phyloP scores from a whole-genome alignment of 2,888 invertebrate species.

The Ormyrus thymus region DNA sequence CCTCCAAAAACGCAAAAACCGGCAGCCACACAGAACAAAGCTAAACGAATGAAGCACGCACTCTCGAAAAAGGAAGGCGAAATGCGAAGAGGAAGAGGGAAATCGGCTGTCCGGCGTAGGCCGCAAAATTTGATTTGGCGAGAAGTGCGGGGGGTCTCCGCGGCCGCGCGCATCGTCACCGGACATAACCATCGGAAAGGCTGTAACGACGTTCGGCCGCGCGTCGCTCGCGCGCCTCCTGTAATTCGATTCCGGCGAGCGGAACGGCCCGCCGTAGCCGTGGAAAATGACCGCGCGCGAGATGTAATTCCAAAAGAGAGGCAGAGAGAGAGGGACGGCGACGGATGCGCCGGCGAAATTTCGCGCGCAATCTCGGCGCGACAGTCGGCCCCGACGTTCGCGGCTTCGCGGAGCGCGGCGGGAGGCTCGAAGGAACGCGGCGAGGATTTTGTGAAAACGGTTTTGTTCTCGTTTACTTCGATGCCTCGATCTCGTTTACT shows the following conservation, averaged over 20 bases:
- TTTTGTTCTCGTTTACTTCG: background rate
- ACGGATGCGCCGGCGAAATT: too few species aligned
- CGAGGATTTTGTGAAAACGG: too few species aligned
- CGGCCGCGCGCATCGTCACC: constrained; percentile 19
- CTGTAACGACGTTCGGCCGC: constrained; percentile 71
- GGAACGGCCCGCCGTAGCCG: constrained; percentile 51
- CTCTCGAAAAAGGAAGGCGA: too few species aligned
- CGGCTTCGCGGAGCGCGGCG: too few species aligned
- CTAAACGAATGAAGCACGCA: too few species aligned
- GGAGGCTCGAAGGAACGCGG: too few species aligned
- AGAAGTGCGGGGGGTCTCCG: background rate
- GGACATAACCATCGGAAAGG: constrained; percentile 42
- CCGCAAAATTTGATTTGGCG: too few species aligned
- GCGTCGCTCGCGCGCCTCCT: constrained; percentile 66
- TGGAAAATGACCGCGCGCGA: constrained; percentile 22
- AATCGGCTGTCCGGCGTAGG: too few species aligned
- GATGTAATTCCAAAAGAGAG: constrained; percentile 18
- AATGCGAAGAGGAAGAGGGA: too few species aligned
- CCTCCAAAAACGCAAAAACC: too few species aligned
- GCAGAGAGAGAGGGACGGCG: background rate
- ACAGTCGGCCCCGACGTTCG: background rate
- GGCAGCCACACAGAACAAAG: too few species aligned
- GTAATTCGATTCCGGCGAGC: constrained; percentile 69
- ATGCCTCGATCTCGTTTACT: background rate
- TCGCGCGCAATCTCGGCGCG: background rate